Evolutionary conservation across 1,140 invertebrate genomes (phyloP).

Genomic region (Lasioglossum albipes): DNA sequence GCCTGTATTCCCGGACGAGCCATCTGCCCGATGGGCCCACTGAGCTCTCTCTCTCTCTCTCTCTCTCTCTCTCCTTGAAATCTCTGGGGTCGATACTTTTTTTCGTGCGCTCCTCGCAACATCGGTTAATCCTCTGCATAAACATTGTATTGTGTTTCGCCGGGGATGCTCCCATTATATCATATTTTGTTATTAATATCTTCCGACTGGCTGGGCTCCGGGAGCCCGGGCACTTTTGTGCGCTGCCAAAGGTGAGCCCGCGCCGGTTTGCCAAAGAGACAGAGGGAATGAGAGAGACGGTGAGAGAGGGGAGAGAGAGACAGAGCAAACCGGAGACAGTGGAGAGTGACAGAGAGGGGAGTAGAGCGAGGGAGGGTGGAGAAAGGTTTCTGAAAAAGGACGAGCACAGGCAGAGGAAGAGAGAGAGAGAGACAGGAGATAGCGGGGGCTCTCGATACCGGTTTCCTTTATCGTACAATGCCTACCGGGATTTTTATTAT

Average conservation of each 20-base stretch:
- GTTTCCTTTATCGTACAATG: conserved; percentile 73
- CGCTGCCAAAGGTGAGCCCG: conserved; percentile 48
- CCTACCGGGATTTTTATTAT: conserved; percentile 67
- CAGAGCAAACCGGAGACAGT: conserved; percentile 39
- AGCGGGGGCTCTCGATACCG: conserved; percentile 60
- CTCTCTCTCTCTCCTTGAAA: background rate
- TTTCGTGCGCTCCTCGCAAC: conserved; percentile 59
- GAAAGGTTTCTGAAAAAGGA: conserved; percentile 5
- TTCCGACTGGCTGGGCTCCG: conserved; percentile 77
- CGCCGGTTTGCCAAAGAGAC: background rate
- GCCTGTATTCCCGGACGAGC: conserved; percentile 57
- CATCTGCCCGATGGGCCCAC: conserved; percentile 67
- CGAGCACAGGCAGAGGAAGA: background rate
- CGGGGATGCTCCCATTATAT: conserved; percentile 78
- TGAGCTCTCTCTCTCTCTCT: too few relatives aligned
- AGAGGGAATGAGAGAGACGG: too few relatives aligned
- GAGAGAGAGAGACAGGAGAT: conserved; percentile 5
- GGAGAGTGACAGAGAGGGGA: conserved; percentile 5
- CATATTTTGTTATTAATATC: conserved; percentile 81
- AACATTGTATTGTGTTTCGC: conserved; percentile 80
- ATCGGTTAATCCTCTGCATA: conserved; percentile 78
- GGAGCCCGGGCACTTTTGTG: conserved; percentile 75
- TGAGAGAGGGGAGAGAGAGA: background rate
- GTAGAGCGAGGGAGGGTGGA: conserved; percentile 1
- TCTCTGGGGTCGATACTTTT: conserved; percentile 69